A percentile compares a stretch with the other conserved stretches of the same genome.
phyloP scores from a whole-genome alignment of 2,113 vertebrate species.

The Otis tarda region DNA sequence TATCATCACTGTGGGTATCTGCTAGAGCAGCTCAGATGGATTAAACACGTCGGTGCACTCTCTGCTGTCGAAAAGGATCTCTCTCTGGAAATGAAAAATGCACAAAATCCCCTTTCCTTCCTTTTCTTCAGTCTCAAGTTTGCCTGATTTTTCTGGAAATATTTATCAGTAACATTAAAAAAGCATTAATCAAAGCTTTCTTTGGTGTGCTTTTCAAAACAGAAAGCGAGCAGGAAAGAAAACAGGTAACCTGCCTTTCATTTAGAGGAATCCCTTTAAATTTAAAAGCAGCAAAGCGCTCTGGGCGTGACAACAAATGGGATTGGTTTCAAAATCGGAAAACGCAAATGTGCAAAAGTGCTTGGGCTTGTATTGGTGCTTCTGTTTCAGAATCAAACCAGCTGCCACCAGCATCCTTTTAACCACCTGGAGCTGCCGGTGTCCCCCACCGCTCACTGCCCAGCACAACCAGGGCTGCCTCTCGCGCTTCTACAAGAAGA shows the following conservation, averaged over 20 bases:
- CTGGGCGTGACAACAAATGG: neutral
- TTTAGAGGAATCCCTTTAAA: neutral
- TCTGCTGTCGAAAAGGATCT: neutral
- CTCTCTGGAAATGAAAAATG: neutral
- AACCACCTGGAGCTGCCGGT: neutral
- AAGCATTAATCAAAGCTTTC: neutral
- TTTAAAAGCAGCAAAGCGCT: neutral
- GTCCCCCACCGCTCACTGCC: neutral
- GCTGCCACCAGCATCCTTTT: neutral
- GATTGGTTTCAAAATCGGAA: neutral
- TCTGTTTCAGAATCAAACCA: neutral
- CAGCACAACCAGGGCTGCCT: neutral
- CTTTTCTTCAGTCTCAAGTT: neutral
- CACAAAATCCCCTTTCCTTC: neutral
- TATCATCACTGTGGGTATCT: neutral
- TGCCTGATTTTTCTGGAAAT: neutral
- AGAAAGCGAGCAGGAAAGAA: neutral
- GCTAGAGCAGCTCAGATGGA: neutral
- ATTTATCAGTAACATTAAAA: neutral
- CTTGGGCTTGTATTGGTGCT: neutral
- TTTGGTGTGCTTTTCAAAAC: neutral
- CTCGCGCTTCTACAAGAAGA: neutral
- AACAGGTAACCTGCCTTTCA: neutral
- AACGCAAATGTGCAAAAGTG: neutral
- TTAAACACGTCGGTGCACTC: neutral